Evolutionary conservation across 2,113 vertebrate genomes (phyloP).

Genomic region (Caranx melampygus): DNA sequence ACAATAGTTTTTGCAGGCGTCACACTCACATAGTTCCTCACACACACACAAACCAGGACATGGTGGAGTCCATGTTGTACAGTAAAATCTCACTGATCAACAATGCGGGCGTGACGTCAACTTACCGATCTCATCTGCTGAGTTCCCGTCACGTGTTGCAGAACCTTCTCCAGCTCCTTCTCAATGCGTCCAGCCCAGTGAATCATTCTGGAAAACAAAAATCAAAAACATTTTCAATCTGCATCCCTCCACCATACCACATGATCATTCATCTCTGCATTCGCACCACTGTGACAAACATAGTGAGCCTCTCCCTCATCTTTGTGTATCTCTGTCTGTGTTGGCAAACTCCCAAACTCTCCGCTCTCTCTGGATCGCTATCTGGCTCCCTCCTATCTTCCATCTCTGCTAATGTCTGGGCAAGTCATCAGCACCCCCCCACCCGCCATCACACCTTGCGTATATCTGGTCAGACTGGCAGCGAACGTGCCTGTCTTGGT

Average conservation of each 20-base stretch:
- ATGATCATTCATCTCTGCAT: constrained; percentile 7
- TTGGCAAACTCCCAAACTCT: constrained; percentile 35
- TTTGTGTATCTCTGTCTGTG: constrained; percentile 33
- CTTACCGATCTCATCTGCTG: constrained; percentile 87
- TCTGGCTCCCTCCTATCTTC: constrained; percentile 29
- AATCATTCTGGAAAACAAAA: constrained; percentile 83
- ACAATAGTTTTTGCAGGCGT: constrained; percentile 20
- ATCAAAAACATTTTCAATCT: constrained; percentile 33
- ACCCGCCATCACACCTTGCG: constrained; percentile 34
- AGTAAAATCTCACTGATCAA: constrained; percentile 51
- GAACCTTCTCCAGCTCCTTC: constrained; percentile 87
- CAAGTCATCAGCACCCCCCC: constrained; percentile 57
- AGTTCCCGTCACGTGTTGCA: constrained; percentile 85
- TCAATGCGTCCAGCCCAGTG: constrained; percentile 89
- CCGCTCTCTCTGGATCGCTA: constrained; percentile 10
- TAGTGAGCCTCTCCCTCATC: constrained; percentile 2
- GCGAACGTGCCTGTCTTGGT: constrained; percentile 31
- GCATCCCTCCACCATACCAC: constrained; percentile 15
- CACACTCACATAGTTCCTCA: constrained; percentile 14
- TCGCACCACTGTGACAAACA: constrained; percentile 1
- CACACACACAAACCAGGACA: background rate
- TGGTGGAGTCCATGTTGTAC: constrained; percentile 5
- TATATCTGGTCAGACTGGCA: constrained; percentile 50
- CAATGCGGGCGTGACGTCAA: constrained; percentile 67
- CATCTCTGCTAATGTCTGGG: constrained; percentile 44